Percentiles rank a stretch among this genome's conserved stretches.
phyloP scores from a whole-genome alignment of 2,113 vertebrate genomes.

The Alces alces region DNA sequence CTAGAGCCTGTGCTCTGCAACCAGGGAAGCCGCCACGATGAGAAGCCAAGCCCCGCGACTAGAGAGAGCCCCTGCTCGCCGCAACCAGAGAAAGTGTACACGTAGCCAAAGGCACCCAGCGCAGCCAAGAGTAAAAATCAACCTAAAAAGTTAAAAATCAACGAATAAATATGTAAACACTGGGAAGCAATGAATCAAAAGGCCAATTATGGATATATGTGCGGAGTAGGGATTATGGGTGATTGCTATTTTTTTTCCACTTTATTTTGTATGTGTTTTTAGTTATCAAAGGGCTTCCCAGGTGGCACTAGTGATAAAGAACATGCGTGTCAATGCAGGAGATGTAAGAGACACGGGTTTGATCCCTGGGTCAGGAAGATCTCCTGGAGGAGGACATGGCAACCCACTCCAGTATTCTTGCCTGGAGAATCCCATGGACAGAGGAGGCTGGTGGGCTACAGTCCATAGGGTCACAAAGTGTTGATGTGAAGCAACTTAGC shows the following conservation, averaged over 20 bases:
- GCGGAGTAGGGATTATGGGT: neutral
- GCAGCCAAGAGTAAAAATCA: neutral
- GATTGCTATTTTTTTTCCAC: neutral
- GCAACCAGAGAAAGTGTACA: rapidly evolving
- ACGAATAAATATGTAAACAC: neutral
- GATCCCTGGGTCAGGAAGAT: neutral
- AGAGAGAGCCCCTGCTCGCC: rapidly evolving
- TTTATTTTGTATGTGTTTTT: neutral
- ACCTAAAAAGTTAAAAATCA: neutral
- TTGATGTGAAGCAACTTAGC: neutral
- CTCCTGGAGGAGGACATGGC: neutral
- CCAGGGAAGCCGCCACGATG: neutral
- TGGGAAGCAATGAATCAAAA: neutral
- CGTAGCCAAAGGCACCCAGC: neutral
- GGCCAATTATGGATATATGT: neutral
- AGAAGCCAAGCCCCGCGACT: rapidly evolving
- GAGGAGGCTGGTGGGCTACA: neutral
- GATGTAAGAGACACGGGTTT: neutral
- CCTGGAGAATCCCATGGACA: neutral
- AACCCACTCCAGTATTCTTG: neutral
- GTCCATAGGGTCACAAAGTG: neutral
- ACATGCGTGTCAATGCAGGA: neutral
- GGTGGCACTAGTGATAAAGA: neutral
- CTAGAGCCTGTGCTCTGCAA: neutral
- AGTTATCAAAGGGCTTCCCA: neutral